Conservation (phyloP, 2,888 invertebrate species). For the Poecilus cupreus region DNA sequence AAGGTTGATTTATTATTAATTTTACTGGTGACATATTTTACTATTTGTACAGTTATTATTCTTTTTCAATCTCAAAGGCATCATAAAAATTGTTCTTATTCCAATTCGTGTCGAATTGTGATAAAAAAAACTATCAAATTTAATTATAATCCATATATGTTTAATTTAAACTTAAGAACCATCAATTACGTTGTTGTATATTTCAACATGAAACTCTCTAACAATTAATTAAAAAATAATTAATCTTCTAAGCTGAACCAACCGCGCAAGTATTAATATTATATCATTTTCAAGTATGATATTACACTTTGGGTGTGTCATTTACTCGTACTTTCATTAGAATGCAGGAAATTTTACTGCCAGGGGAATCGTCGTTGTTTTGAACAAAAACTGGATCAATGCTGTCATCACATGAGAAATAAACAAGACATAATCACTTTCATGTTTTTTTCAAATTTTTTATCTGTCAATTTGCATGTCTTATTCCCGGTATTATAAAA, state of each 20-base stretch:
- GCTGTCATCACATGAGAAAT: constrained; percentile 12
- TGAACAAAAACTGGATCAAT: not conserved
- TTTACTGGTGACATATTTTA: too few species aligned
- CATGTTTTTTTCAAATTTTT: not conserved
- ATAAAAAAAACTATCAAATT: not conserved
- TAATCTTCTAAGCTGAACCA: not conserved
- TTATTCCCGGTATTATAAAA: not conserved
- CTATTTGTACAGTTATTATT: too few species aligned
- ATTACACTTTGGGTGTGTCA: not conserved
- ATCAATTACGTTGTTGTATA: not conserved
- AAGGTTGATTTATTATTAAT: too few species aligned
- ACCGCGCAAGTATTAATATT: not conserved
- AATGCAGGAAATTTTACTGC: constrained; percentile 2
- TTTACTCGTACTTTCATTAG: constrained; percentile 29
- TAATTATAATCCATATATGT: not conserved
- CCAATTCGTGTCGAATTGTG: too few species aligned
- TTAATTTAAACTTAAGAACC: not conserved
- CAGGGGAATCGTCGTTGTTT: constrained; percentile 13
- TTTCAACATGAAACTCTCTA: constrained; percentile 15
- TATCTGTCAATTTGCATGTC: not conserved
- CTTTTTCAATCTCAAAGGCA: too few species aligned
- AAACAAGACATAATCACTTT: not conserved
- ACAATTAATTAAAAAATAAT: not conserved
- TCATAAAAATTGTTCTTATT: too few species aligned
- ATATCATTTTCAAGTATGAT: constrained; percentile 16